Evolutionary conservation across 2,888 invertebrate species (phyloP).

Genomic region (Leptopterna dolabrata): DNA sequence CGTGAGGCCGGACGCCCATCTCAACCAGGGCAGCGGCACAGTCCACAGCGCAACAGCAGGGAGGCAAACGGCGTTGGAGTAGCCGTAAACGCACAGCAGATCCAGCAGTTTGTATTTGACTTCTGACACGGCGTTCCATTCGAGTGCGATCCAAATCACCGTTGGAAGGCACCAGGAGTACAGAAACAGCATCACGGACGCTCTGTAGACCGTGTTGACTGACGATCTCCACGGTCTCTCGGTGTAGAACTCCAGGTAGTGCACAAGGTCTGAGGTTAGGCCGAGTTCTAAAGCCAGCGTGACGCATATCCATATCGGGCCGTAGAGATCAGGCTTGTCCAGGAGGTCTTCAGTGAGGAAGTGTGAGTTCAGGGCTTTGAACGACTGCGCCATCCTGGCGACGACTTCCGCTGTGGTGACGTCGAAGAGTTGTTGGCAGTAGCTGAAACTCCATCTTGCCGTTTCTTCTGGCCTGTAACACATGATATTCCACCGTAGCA

Average conservation of each 20-base stretch:
- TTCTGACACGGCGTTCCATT: neutral
- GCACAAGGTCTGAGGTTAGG: neutral
- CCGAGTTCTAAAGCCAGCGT: neutral
- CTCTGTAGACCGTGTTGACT: neutral
- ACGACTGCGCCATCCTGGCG: neutral
- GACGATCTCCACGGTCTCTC: neutral
- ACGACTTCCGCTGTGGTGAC: conserved; percentile 8
- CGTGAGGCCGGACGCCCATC: neutral
- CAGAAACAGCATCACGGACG: conserved; percentile 13
- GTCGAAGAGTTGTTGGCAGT: conserved; percentile 11
- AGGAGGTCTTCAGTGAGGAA: neutral
- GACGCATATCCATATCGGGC: conserved; percentile 30
- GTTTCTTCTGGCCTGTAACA: conserved; percentile 5
- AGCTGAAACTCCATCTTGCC: neutral
- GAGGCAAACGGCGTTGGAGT: neutral
- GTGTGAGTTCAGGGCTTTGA: neutral
- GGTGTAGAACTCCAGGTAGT: neutral
- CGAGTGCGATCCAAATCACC: conserved; percentile 1
- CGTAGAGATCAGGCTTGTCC: conserved; percentile 23
- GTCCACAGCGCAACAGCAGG: neutral
- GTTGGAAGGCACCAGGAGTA: conserved; percentile 38
- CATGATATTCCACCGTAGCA: neutral
- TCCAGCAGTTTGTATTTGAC: conserved; percentile 14
- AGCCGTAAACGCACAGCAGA: conserved; percentile 16
- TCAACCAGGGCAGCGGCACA: neutral